Conservation (phyloP, 2,888 invertebrate species). For the Phoenoteleia sp. region DNA sequence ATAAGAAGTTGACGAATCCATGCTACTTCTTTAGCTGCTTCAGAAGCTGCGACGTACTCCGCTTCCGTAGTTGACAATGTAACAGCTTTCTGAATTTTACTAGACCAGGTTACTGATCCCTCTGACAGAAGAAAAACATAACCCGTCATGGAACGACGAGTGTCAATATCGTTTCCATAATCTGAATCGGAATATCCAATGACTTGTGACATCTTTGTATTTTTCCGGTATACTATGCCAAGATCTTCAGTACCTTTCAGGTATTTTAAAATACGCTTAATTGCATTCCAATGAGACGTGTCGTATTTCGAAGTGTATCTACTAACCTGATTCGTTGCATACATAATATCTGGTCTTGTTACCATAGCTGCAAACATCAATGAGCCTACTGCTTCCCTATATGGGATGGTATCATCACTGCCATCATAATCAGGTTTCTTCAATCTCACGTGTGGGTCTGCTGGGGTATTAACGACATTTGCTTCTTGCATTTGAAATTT, state of each 20-base stretch:
- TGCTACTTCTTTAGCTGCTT: constrained; percentile 22
- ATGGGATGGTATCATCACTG: constrained; percentile 15
- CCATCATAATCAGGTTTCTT: neutral
- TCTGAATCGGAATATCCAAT: constrained; percentile 69
- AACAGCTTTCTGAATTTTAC: constrained; percentile 51
- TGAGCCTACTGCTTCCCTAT: constrained; percentile 58
- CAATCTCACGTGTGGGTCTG: constrained; percentile 44
- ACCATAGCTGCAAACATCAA: constrained; percentile 63
- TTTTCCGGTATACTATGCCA: constrained; percentile 50
- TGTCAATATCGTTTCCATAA: constrained; percentile 62
- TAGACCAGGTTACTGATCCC: constrained; percentile 64
- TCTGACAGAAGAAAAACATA: constrained; percentile 51
- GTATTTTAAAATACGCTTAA: constrained; percentile 68
- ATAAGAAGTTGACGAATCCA: constrained; percentile 19
- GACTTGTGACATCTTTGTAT: neutral
- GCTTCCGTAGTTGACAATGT: constrained; percentile 36
- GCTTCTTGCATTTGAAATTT: constrained; percentile 17
- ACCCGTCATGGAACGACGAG: constrained; percentile 62
- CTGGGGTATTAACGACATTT: constrained; percentile 11
- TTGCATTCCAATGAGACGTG: constrained; percentile 61
- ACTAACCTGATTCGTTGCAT: constrained; percentile 58
- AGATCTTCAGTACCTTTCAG: constrained; percentile 54
- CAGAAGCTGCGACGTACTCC: constrained; percentile 30
- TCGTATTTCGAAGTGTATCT: constrained; percentile 46
- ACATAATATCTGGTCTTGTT: constrained; percentile 70